These are phyloP conservation scores for Aix galericulata DNA, from an alignment of 2,113 vertebrate genomes.

Conservation along the genomic window DNA sequence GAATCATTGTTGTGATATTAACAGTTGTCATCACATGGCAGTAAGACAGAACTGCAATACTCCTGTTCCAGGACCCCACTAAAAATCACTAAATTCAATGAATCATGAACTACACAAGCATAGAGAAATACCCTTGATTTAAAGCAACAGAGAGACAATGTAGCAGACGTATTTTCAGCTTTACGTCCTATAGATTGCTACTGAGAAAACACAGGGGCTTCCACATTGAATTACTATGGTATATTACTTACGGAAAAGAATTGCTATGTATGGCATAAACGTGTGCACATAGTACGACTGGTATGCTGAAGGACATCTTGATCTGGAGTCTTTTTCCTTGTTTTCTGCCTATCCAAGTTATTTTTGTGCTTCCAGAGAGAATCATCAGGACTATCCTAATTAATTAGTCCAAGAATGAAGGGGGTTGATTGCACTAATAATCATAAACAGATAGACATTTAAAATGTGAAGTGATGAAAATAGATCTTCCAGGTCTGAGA, in stretches of 20 bases:
- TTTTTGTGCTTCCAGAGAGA: slow-evolving; percentile 2
- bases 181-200: not conserved
- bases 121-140: not conserved
- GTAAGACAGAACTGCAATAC: not conserved
- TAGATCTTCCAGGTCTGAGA: not conserved
- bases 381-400: not conserved
- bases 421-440: not conserved
- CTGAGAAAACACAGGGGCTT: not conserved
- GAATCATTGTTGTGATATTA: not conserved
- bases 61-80: not conserved
- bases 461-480: not conserved
- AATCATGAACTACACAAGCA: not conserved
- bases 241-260: not conserved
- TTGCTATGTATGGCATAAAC: not conserved
- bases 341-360: not conserved
- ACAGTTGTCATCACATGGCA: not conserved
- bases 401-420: slow-evolving; percentile 22
- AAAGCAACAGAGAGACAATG: not conserved
- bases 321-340: not conserved
- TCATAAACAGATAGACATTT: not conserved
- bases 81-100: not conserved
- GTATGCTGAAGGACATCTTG: not conserved
- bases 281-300: not conserved
- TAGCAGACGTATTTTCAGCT: not conserved
- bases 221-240: not conserved